phyloP scores from a whole-genome alignment of 1,140 invertebrate species.

The Acyrthosiphon pisum region DNA sequence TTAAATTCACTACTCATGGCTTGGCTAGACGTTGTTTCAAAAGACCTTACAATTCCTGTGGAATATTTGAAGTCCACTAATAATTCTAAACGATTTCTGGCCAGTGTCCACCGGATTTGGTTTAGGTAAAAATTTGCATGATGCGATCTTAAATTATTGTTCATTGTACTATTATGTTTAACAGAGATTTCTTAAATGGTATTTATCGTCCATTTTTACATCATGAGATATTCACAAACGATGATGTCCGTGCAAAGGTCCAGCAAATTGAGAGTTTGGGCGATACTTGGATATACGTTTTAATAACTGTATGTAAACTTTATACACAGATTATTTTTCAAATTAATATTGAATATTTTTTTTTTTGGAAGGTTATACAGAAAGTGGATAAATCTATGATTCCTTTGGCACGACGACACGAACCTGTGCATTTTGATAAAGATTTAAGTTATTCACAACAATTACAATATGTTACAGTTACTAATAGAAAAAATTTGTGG shows the following conservation, averaged over 20 bases:
- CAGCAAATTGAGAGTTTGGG: constrained; percentile 68
- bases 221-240: constrained; percentile 63
- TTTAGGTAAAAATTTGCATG: constrained; percentile 65
- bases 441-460: constrained; percentile 78
- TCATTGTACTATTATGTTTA: constrained; percentile 43
- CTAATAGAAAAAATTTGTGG: constrained; percentile 84
- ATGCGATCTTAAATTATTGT: background rate
- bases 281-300: constrained; percentile 69
- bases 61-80: constrained; percentile 47
- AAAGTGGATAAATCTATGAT: constrained; percentile 74
- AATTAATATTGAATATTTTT: constrained; percentile 30
- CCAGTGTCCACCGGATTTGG: constrained; percentile 73
- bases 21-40: constrained; percentile 26
- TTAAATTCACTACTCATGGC: background rate
- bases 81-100: constrained; percentile 58
- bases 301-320: constrained; percentile 65
- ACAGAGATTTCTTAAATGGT: constrained; percentile 66
- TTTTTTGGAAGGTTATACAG: constrained; percentile 66
- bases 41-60: constrained; percentile 40
- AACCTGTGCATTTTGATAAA: constrained; percentile 65
- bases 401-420: constrained; percentile 71
- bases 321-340: constrained; percentile 33
- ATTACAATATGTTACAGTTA: constrained; percentile 79
- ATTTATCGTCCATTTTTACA: constrained; percentile 63
- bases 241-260: constrained; percentile 67